Evolutionary conservation across 2,888 invertebrate species (phyloP).

Genomic region (Dryobotodes eremita): DNA sequence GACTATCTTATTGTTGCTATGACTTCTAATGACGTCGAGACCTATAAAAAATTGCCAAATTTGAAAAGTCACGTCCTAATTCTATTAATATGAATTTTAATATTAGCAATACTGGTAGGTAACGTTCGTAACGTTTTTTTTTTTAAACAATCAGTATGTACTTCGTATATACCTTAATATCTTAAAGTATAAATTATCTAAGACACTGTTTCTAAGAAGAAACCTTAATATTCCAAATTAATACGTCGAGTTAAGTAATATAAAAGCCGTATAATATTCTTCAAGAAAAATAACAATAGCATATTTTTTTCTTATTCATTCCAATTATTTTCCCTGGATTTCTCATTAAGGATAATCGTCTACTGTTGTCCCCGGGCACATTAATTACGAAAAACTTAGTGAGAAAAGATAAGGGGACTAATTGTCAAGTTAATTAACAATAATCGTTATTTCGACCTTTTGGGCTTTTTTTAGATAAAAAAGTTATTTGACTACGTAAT

Average conservation of each 20-base stretch:
- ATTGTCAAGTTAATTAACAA: conserved; percentile 76
- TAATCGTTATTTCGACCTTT: conserved; percentile 10
- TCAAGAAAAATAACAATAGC: conserved; percentile 24
- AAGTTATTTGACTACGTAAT: neutral
- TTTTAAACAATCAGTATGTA: neutral
- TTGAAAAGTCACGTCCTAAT: neutral
- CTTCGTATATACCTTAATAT: neutral
- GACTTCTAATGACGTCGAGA: neutral
- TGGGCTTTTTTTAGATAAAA: neutral
- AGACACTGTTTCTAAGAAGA: neutral
- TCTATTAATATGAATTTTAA: neutral
- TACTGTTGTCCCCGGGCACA: conserved; percentile 60
- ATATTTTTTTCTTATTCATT: conserved; percentile 34
- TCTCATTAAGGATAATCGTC: conserved; percentile 70
- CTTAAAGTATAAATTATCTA: neutral
- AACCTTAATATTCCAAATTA: neutral
- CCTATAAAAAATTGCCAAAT: neutral
- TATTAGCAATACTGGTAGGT: neutral
- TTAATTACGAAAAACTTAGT: conserved; percentile 71
- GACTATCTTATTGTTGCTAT: neutral
- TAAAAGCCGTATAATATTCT: conserved; percentile 4
- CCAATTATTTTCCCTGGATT: conserved; percentile 62
- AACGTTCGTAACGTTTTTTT: neutral
- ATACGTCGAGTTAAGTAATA: neutral
- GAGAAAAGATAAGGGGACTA: conserved; percentile 73